phyloP scores from a whole-genome alignment of 1,140 invertebrate genomes.

The Trichonephila clavata region DNA sequence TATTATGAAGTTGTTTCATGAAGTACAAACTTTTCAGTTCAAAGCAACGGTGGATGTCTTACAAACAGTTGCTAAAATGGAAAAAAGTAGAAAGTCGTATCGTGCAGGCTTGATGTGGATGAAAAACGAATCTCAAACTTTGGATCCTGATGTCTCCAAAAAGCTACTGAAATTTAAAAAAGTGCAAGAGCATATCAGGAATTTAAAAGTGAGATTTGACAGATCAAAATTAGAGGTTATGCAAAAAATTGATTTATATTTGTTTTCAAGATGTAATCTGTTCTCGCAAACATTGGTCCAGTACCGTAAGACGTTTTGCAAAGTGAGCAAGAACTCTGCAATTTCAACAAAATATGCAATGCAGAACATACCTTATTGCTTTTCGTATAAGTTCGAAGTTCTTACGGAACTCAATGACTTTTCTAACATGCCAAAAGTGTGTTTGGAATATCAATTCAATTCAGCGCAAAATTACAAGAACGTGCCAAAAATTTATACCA shows the following conservation, averaged over 20 bases:
- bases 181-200: constrained; percentile 61
- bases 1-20: neutral
- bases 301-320: constrained; percentile 33
- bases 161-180: constrained; percentile 25
- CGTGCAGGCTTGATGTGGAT: constrained; percentile 62
- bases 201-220: constrained; percentile 39
- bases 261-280: constrained; percentile 57
- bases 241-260: constrained; percentile 68
- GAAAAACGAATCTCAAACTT: constrained; percentile 39
- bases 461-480: neutral
- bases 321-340: constrained; percentile 28
- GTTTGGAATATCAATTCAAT: neutral
- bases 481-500: neutral
- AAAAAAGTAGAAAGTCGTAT: constrained; percentile 44
- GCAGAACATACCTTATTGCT: neutral
- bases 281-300: constrained; percentile 47
- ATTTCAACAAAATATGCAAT: neutral
- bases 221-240: constrained; percentile 32
- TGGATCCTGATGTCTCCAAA: constrained; percentile 46
- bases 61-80: constrained; percentile 43
- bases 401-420: constrained; percentile 49
- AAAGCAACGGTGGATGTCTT: constrained; percentile 59
- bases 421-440: neutral
- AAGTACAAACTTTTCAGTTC: constrained; percentile 54
- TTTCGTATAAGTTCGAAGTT: constrained; percentile 16